A percentile compares a stretch with the other conserved stretches of the same genome.
phyloP scores from a whole-genome alignment of 2,113 vertebrate species.

The Genyomyrus donnyi region DNA sequence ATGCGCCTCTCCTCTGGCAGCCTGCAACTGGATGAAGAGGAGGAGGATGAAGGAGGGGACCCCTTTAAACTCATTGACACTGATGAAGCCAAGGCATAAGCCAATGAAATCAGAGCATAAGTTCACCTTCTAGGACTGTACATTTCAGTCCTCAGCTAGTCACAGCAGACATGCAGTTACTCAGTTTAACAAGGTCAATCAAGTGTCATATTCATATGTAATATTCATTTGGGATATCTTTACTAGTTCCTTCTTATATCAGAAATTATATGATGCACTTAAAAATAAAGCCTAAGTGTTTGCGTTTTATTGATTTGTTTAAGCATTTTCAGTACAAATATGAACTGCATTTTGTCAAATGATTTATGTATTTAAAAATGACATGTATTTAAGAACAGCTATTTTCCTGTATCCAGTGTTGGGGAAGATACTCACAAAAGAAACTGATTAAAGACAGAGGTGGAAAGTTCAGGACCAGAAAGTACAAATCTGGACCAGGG shows the following conservation, averaged over 20 bases:
- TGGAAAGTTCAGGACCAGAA: too few species aligned
- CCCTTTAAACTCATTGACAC: constrained; percentile 27
- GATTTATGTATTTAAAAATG: neutral
- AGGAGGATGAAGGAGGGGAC: constrained; percentile 43
- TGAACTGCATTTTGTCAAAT: neutral
- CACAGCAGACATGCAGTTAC: neutral
- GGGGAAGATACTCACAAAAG: too few species aligned
- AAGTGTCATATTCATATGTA: neutral
- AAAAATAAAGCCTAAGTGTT: neutral
- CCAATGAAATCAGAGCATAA: neutral
- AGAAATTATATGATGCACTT: neutral
- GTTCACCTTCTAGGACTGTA: neutral
- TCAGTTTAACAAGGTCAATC: neutral
- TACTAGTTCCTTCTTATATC: neutral
- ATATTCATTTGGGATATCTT: neutral
- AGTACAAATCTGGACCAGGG: too few species aligned
- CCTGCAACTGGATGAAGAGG: constrained; percentile 83
- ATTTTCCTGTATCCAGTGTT: neutral
- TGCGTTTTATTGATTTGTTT: neutral
- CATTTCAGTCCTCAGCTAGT: neutral
- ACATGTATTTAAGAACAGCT: neutral
- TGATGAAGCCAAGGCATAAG: constrained; percentile 37
- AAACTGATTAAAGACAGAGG: too few species aligned
- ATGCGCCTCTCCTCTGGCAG: constrained; percentile 83
- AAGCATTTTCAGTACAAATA: neutral